Evolutionary conservation across 1,140 invertebrate genomes (phyloP), one percentile per base, ranked within the genome.

Genomic region (Cheumatopsyche charites): DNA sequence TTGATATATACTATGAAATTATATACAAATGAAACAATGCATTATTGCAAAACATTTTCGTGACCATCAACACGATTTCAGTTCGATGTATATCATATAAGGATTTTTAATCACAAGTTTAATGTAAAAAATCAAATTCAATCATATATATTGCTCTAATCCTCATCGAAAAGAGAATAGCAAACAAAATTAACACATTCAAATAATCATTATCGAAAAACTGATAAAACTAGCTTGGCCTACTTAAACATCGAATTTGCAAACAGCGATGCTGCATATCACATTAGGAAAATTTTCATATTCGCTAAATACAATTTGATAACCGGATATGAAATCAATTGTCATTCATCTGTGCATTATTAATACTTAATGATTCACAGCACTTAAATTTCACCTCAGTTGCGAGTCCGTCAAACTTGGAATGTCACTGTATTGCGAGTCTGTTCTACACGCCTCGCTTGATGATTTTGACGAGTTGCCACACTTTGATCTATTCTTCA

Each of bases 401-500:
- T 69, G 67, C 45, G 55, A 5, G 1, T 73, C 71, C 1, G 58
- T 29, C 7, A 67, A 49, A 58, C 19, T 62, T 15, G 74, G 74
- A 67, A 61, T 66, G 47, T 66, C 63, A 23, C 41, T 66, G 23
- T 66, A 25, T 6, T 47, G 43, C 0, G 43, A 45, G 17, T 66
- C 63, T 12, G 63, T 19, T 78, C 80, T 63, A 73, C 75, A 65
- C 11, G 62, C 19, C n/a, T 62, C n/a, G 15, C 26, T 42, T 9
- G 45, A 69, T 5, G 43, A n/a, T n/a, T 49, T 55, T 29, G n/a
- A 41, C 23, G 15, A 26, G n/a, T 41, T 58, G 9, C 67, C 0
- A n/a, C n/a, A n/a, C 41, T 79, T 78, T 5, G 79, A 26, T 0
- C 83, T 79, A 47, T 80, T 81, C 21, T 75, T 81, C 15, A 84